Base-by-base conservation (phyloP, 2,888 invertebrate species). In the Anthoptus insignis region DNA sequence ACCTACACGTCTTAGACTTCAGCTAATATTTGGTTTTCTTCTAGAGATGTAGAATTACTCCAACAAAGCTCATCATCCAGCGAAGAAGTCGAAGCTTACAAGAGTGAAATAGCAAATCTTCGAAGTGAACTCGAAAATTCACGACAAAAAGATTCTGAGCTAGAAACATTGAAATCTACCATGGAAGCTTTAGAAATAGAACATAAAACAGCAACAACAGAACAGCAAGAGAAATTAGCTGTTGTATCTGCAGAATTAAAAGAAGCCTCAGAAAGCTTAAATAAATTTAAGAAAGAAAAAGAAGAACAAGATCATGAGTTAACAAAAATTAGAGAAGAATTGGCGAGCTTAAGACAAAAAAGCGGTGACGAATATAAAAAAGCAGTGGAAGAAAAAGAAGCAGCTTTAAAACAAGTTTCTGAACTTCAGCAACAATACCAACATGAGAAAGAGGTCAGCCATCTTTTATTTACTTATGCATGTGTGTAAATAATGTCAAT, bases 61-160 rank as follows among this genome's bases (percentile, higher is more conserved):
- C 93, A 93, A 75, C 93, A 93, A 80, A 92, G 87, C 66, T 81
- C 91, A 16, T 91, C 93, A 1, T 82, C 90, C 1, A 91, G 89
- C 69, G 93, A 93, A 83, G 93, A 93, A 72, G 79, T 91, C 29
- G 93, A 93, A 71, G 87, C 87, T 0, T 92, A 92, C 72, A 91
- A 92, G 80, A 83, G 70, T 4, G 87, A 93, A 81, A 80, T 93
- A 76, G 70, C 83, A 14, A 86, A 82, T 68, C 81, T 93, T 34
- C 81, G 93, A n/a, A 75, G 76, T 32, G 92, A 93, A 64, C 73
- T 93, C 29, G 92, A 94, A 77, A 89, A 91, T 54, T 86, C 95
- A 0, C 94, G 95, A 71, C 94, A 95, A 73, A 90, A 95, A 69
- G 95, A 95, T 74, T 82, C 86, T 8, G 93, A 87, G 73, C 78